These are phyloP conservation scores for Coenonympha arcania DNA, from an alignment of 2,888 invertebrate genomes.

Conservation along the genomic window DNA sequence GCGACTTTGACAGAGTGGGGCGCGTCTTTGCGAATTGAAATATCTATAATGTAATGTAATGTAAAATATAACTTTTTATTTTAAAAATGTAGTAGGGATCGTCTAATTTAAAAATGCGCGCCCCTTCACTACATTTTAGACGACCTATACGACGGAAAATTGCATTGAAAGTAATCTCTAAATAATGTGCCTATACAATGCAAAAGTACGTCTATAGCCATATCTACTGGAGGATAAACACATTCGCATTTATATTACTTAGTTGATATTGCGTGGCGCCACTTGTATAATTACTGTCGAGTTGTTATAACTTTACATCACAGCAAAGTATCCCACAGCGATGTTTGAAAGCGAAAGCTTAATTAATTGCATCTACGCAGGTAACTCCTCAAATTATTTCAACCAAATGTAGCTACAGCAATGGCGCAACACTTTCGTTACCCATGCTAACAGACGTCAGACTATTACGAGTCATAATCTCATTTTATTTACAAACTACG, in stretches of 20 bases:
- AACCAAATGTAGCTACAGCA: constrained; percentile 40
- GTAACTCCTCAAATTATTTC: constrained; percentile 33
- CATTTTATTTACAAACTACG: constrained; percentile 33
- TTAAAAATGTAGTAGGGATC: too few species aligned
- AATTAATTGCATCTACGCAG: constrained; percentile 45
- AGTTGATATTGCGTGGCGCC: not conserved
- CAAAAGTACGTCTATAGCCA: too few species aligned
- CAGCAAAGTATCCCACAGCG: constrained; percentile 16
- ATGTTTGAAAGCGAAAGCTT: constrained; percentile 32
- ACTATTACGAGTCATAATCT: constrained; percentile 30
- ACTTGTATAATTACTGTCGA: not conserved
- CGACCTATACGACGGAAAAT: too few species aligned
- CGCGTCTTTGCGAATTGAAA: too few species aligned
- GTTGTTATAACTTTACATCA: not conserved
- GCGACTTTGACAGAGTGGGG: too few species aligned
- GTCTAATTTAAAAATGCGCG: too few species aligned
- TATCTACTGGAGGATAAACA: too few species aligned
- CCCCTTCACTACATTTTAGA: too few species aligned
- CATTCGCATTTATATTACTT: not conserved
- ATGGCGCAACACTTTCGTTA: constrained; percentile 56
- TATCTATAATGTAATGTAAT: too few species aligned
- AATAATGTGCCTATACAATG: too few species aligned
- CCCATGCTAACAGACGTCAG: constrained; percentile 23
- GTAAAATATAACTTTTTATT: too few species aligned
- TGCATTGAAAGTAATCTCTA: too few species aligned